Percentiles rank a stretch among this genome's conserved stretches.
These are phyloP conservation scores for Creontiades dilutus DNA, from an alignment of 2,888 invertebrate genomes.

Conservation along the genomic window DNA sequence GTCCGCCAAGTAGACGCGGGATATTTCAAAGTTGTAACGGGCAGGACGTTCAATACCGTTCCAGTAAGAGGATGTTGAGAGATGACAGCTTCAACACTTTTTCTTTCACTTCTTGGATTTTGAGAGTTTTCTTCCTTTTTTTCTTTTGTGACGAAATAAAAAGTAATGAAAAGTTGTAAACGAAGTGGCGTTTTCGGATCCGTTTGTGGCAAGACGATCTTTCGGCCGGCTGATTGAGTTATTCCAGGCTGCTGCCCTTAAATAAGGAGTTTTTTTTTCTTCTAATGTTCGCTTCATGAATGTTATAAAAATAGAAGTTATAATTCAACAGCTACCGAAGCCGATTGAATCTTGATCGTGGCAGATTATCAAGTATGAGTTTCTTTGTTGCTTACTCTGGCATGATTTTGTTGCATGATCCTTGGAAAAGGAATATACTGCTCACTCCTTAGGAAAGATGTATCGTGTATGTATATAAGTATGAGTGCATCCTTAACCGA, in stretches of 20 bases:
- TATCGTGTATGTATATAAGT: no score
- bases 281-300: neutral
- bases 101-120: neutral
- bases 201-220: neutral
- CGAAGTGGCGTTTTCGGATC: slow-evolving; percentile 5
- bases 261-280: neutral
- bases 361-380: no score
- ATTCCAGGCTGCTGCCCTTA: neutral
- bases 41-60: slow-evolving; percentile 20
- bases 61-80: slow-evolving; percentile 3
- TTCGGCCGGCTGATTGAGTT: neutral
- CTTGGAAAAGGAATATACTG: no score
- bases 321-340: no score
- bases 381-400: no score
- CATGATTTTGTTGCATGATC: no score
- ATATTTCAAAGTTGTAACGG: slow-evolving; percentile 10
- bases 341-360: no score
- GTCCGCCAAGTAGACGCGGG: neutral
- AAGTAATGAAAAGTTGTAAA: neutral
- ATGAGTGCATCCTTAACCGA: no score
- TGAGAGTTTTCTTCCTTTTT: neutral
- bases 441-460: no score
- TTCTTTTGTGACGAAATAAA: neutral
- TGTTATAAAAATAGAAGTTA: no score
- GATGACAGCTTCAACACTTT: slow-evolving; percentile 35